These are phyloP conservation scores for Andrena praecox DNA, from an alignment of 2,888 invertebrate species.

Conservation along the genomic window DNA sequence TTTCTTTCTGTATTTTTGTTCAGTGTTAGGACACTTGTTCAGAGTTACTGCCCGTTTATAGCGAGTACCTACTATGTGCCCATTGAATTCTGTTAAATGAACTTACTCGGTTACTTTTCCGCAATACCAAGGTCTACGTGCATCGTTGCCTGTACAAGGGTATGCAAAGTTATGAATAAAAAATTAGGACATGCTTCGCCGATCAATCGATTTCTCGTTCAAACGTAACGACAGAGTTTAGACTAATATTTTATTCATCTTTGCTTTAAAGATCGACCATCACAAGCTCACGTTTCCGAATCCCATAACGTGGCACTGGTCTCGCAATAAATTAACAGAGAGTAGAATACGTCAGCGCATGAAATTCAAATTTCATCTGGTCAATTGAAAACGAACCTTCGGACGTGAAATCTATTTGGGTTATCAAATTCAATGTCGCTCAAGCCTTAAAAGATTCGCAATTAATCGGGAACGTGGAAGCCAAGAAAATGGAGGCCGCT, in stretches of 20 bases:
- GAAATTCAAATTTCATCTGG: no score
- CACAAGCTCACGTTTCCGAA: background rate
- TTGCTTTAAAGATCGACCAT: background rate
- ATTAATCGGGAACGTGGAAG: slow-evolving; percentile 36
- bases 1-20: background rate
- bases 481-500: slow-evolving; percentile 3
- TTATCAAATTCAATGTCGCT: slow-evolving; percentile 24
- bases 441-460: slow-evolving; percentile 40
- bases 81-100: background rate
- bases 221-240: background rate
- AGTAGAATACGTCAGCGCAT: no score
- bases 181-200: slow-evolving; percentile 5
- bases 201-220: slow-evolving; percentile 9
- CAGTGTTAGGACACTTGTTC: no score
- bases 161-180: slow-evolving; percentile 23
- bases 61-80: background rate
- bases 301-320: no score
- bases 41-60: background rate
- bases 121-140: background rate
- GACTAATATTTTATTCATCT: background rate
- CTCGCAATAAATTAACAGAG: no score
- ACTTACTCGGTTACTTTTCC: background rate
- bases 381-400: background rate
- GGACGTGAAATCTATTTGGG: background rate
- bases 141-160: slow-evolving; percentile 4